Percentiles rank a stretch among this genome's conserved stretches.
Evolutionary conservation across 2,113 vertebrate genomes (phyloP).

Genomic region (Aplodontia rufa): DNA sequence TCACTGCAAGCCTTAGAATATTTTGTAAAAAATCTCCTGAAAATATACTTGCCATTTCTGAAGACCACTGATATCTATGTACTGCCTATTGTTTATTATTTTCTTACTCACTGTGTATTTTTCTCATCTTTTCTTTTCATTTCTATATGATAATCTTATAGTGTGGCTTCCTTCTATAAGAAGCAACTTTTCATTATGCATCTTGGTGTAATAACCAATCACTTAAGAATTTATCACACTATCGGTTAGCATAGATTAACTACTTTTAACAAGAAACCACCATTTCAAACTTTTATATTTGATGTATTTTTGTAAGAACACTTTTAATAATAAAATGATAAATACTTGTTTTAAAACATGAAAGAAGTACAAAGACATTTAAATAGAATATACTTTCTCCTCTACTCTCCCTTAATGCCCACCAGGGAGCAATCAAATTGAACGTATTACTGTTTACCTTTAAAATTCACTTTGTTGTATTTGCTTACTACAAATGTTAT

Average conservation of each 20-base stretch:
- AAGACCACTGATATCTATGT: not conserved
- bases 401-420: not conserved
- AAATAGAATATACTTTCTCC: not conserved
- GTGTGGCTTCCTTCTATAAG: not conserved
- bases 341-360: not conserved
- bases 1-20: not conserved
- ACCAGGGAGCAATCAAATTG: not conserved
- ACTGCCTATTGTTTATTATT: not conserved
- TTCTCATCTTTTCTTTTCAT: not conserved
- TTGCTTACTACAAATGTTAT: not conserved
- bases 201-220: not conserved
- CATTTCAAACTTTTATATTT: not conserved
- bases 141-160: not conserved
- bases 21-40: not conserved
- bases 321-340: not conserved
- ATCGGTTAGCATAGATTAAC: not conserved
- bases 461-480: not conserved
- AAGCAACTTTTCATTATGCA: not conserved
- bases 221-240: not conserved
- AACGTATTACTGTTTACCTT: not conserved
- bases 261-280: conserved; percentile 1
- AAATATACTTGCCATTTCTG: not conserved
- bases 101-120: not conserved
- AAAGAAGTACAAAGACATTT: not conserved
- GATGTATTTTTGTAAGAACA: not conserved